Percentiles rank a stretch among this genome's conserved stretches.
These are phyloP conservation scores for Calyptommatus sinebrachiatus DNA, from an alignment of 2,113 vertebrate species.

Conservation along the genomic window DNA sequence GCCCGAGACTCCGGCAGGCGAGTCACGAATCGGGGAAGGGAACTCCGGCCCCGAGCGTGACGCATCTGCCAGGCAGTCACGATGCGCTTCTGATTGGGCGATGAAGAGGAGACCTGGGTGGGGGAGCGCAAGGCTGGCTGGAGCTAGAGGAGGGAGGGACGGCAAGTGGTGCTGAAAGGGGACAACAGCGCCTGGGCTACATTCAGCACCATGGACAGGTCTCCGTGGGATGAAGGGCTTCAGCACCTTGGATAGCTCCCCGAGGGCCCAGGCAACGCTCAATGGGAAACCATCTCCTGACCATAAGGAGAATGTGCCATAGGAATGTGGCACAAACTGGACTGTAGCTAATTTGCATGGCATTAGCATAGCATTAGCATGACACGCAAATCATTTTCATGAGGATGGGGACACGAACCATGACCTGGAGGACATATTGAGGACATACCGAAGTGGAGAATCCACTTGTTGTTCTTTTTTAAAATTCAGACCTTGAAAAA, in stretches of 20 bases:
- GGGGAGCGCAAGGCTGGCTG: not conserved
- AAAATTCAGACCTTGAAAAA: not conserved
- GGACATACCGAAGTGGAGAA: too few relatives aligned
- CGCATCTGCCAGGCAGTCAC: conserved; percentile 39
- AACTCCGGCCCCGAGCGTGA: conserved; percentile 38
- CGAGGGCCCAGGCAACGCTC: too few relatives aligned
- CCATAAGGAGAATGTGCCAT: not conserved
- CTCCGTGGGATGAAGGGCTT: not conserved
- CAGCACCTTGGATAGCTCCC: conserved; percentile 18
- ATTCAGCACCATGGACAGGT: conserved; percentile 16
- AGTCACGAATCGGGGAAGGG: conserved; percentile 39
- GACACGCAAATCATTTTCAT: not conserved
- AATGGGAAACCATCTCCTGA: not conserved
- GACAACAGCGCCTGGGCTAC: conserved; percentile 1
- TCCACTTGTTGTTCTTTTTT: not conserved
- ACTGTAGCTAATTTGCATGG: conserved; percentile 8
- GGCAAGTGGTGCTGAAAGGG: conserved; percentile 13
- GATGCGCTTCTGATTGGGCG: conserved; percentile 33
- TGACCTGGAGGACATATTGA: not conserved
- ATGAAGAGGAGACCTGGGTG: conserved; percentile 9
- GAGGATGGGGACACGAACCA: not conserved
- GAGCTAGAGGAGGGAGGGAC: conserved; percentile 2
- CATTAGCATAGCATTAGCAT: conserved; percentile 7
- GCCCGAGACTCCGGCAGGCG: conserved; percentile 36
- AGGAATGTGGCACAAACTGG: not conserved